phyloP scores from a whole-genome alignment of 2,113 vertebrate species.

The Gorsachius goisagi region DNA sequence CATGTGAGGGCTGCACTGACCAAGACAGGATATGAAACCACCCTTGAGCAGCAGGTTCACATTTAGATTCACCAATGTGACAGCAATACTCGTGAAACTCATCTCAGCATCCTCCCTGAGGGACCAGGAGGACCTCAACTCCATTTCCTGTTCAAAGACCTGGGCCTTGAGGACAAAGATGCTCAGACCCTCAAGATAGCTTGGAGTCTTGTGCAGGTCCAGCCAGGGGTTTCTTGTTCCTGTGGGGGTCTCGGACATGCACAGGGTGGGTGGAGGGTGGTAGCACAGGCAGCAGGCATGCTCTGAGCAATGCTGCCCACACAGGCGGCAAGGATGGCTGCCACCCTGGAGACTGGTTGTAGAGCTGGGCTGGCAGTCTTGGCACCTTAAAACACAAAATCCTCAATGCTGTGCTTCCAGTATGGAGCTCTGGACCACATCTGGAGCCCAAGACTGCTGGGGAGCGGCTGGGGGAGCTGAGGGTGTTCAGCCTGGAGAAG shows the following conservation, averaged over 20 bases:
- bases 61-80: not conserved
- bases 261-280: too few species aligned
- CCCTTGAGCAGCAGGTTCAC: not conserved
- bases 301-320: not conserved
- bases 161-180: not conserved
- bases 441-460: too few species aligned
- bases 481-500: too few species aligned
- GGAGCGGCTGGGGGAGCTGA: too few species aligned
- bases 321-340: not conserved
- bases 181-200: not conserved
- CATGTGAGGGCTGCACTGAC: not conserved
- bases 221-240: not conserved
- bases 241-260: not conserved
- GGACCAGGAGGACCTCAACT: not conserved
- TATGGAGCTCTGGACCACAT: not conserved
- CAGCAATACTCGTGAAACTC: not conserved
- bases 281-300: rapidly evolving
- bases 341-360: not conserved
- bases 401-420: not conserved
- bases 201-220: not conserved
- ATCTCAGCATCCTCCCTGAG: not conserved
- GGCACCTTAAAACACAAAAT: not conserved
- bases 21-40: conserved; percentile 27
- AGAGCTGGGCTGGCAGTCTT: not conserved
- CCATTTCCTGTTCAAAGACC: not conserved